Conservation (phyloP, 2,797 vertebrate genomes). For the Scolopax rusticola region DNA sequence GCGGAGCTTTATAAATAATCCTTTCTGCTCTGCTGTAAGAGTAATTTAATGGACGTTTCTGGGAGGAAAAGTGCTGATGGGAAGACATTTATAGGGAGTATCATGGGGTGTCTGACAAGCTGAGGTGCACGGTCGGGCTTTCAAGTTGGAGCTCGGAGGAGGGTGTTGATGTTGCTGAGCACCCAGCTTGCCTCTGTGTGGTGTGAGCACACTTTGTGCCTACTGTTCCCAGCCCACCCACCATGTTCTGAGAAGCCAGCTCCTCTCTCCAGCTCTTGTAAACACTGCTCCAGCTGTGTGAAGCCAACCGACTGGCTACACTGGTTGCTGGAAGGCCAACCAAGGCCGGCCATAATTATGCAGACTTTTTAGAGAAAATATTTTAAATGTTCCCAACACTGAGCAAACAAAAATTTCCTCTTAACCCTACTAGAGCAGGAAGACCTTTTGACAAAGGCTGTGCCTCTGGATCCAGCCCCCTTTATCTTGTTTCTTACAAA, state of each 20-base stretch:
- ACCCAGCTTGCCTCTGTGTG: not conserved
- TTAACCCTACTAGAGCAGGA: not conserved
- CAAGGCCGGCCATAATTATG: conserved; percentile 28
- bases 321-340: conserved; percentile 26
- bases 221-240: conserved; percentile 49
- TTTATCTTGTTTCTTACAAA: not conserved
- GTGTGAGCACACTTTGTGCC: not conserved
- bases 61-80: not conserved
- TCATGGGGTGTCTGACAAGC: not conserved
- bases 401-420: not conserved
- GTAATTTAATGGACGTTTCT: conserved; percentile 52
- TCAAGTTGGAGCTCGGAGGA: not conserved
- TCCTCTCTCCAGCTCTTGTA: not conserved
- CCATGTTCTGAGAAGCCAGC: conserved; percentile 6
- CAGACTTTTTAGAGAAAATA: conserved; percentile 13
- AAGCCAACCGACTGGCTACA: not conserved
- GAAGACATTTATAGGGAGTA: not conserved
- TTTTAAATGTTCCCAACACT: not conserved
- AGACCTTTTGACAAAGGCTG: not conserved
- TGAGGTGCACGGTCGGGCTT: not conserved
- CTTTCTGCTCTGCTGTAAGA: not conserved
- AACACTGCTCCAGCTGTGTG: conserved; percentile 36
- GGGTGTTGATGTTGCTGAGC: not conserved
- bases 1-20: conserved; percentile 44
- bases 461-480: not conserved